Evolutionary conservation across 2,888 invertebrate genomes (phyloP).

Genomic region (Sinhomidia bicolor): DNA sequence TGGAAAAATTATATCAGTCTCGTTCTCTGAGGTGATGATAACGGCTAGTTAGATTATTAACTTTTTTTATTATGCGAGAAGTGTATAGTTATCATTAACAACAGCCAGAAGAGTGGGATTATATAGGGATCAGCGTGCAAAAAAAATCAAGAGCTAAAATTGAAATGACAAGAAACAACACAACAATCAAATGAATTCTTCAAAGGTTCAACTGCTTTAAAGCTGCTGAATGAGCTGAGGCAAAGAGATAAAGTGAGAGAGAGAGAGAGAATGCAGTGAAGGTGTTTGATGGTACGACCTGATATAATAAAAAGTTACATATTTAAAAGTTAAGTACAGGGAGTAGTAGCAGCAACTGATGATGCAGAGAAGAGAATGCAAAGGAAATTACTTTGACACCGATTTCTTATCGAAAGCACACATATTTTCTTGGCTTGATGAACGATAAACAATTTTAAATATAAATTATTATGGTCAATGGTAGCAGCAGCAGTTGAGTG

Average conservation of each 20-base stretch:
- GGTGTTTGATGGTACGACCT: neutral
- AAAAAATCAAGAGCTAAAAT: neutral
- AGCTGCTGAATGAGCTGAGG: no score
- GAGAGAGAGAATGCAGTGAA: no score
- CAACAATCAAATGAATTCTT: neutral
- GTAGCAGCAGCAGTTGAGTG: neutral
- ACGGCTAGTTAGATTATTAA: neutral
- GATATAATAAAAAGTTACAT: constrained; percentile 26
- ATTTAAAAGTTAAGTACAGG: neutral
- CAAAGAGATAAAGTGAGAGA: no score
- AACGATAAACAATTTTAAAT: neutral
- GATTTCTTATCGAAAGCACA: constrained; percentile 34
- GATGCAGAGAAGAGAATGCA: neutral
- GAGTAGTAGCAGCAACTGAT: no score
- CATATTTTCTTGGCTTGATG: constrained; percentile 12
- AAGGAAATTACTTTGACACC: constrained; percentile 56
- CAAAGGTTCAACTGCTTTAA: neutral
- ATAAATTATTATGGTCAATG: neutral
- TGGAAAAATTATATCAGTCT: constrained; percentile 14
- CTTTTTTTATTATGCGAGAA: neutral
- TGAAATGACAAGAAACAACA: neutral
- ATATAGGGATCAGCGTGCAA: no score
- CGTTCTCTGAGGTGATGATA: neutral
- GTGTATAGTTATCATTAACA: neutral
- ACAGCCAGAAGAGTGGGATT: neutral